Conservation (phyloP, 2,888 invertebrate genomes). For the Ommatoiulus sabulosus region DNA sequence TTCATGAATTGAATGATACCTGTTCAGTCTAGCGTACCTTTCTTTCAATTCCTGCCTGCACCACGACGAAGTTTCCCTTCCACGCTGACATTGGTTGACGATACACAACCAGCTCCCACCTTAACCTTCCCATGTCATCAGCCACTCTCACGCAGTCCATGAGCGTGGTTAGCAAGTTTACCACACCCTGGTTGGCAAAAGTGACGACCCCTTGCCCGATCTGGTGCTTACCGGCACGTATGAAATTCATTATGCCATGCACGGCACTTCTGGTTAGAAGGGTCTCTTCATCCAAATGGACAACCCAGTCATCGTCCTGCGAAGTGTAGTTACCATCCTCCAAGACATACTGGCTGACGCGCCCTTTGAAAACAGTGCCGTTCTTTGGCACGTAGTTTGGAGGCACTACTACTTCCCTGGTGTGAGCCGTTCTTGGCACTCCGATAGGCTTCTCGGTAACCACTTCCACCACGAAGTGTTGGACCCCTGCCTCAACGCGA, state of each 20-base stretch:
- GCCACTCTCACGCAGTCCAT: not conserved
- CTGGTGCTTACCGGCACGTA: not conserved
- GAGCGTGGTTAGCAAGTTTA: not conserved
- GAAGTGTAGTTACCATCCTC: not conserved
- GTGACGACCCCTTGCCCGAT: not conserved
- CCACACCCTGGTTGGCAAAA: not conserved
- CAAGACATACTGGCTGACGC: not conserved
- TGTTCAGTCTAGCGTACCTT: not conserved
- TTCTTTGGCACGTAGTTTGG: not conserved
- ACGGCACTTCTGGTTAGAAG: not conserved
- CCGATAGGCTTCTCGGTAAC: not conserved
- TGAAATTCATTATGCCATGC: not conserved
- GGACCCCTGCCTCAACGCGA: not conserved
- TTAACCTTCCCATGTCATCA: not conserved
- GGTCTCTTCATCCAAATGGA: slow-evolving; percentile 3
- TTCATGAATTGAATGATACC: too few species aligned
- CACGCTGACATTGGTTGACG: not conserved
- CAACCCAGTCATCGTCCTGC: not conserved
- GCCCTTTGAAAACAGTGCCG: not conserved
- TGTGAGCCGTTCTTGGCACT: not conserved
- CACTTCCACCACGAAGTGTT: not conserved
- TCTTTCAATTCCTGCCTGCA: slow-evolving; percentile 57
- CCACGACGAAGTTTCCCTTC: not conserved
- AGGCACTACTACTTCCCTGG: not conserved
- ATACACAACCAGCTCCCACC: not conserved